phyloP scores from a whole-genome alignment of 2,797 vertebrate species.

The Phalloptychus januarius region DNA sequence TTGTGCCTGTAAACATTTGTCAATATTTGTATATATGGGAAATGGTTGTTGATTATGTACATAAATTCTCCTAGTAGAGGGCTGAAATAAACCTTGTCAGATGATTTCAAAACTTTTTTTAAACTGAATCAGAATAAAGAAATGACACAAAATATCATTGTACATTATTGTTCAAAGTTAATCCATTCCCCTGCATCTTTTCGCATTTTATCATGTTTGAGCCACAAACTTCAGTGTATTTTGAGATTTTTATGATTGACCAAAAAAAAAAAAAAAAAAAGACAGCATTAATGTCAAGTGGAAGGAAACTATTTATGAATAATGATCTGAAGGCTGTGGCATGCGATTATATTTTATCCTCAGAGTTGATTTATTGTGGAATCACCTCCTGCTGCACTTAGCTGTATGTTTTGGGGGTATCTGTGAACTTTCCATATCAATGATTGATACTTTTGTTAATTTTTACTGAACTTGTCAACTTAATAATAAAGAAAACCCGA shows the following conservation, averaged over 20 bases:
- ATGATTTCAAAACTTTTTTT: slow-evolving; percentile 4
- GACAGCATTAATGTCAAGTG: background rate
- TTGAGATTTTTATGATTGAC: background rate
- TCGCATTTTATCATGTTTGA: background rate
- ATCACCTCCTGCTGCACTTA: background rate
- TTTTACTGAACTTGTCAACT: background rate
- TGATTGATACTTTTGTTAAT: background rate
- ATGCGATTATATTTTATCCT: background rate
- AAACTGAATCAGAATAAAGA: background rate
- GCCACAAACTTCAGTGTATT: background rate
- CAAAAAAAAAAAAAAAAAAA: slow-evolving; percentile 2
- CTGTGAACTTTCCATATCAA: background rate
- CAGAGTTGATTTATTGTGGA: background rate
- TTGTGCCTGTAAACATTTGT: slow-evolving; percentile 76
- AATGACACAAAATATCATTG: background rate
- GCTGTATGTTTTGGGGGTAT: background rate
- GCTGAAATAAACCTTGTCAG: slow-evolving; percentile 74
- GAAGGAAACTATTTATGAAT: background rate
- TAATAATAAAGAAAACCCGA: background rate
- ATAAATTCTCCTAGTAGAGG: slow-evolving; percentile 70
- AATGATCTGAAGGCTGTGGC: background rate
- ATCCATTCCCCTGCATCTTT: background rate
- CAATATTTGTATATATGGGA: slow-evolving; percentile 77
- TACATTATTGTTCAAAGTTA: background rate
- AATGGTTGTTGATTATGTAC: slow-evolving; percentile 69